Evolutionary conservation across 2,113 vertebrate genomes (phyloP), one percentile per base, ranked within the genome.

Genomic region (Hypomesus transpacificus): DNA sequence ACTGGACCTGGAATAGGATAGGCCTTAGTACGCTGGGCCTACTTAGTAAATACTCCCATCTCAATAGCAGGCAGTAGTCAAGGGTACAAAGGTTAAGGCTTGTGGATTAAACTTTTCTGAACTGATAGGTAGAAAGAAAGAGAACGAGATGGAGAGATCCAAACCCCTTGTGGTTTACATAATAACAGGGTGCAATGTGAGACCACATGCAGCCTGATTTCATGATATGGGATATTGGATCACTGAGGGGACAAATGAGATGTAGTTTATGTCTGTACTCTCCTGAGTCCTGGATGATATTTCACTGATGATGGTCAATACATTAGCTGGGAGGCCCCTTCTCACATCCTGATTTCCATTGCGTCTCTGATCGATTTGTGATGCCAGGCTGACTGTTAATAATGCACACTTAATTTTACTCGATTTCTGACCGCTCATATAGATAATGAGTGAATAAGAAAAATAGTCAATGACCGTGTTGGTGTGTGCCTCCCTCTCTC

Each of bases 11-110:
- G 76, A 88, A 88, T 52, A 77, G 76, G 87, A 89, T 77, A 80
- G 83, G 75, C 67, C 77, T 57, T 8, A n/a, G 73, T 63, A 39
- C n/a, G 71, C 78, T 3, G 63, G 53, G 18, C 24, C 70, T 79
- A 85, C 85, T 81, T 82, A 83, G 80, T 79, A 34, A 58, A 88
- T 89, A 82, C 82, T 83, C 83, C 84, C 80, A 86, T 73, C 78
- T 86, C 82, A 78, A 85, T 75, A 66, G 75, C 73, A 80, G 4
- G 50, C 22, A 70, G 28, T 34, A 7, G 79, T 73, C 77, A 80
- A 50, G 74, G 77, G 22, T 65, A 60, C 75, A 70, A 71, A 66
- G 77, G 75, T 78, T 73, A 76, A 52, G 69, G 68, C 54, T 21
- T 14, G 50, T 22, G 70, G 75, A 82, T 85, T 79, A 16, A 80